Evolutionary conservation across 2,888 invertebrate species (phyloP), one percentile per base, ranked within the genome.

Genomic region (Dinocampus coccinellae): DNA sequence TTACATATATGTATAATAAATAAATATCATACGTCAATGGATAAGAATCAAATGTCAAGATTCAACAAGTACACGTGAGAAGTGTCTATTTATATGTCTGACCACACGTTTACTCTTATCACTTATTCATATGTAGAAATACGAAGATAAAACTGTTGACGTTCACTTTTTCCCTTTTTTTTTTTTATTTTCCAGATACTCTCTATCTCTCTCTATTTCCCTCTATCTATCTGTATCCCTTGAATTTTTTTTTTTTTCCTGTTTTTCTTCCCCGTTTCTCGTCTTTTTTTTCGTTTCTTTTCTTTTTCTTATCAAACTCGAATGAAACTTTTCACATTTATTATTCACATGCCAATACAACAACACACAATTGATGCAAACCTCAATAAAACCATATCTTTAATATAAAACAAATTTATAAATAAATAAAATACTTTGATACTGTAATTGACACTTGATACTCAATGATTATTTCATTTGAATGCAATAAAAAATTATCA

Each of bases 61-160:
- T 78, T 84, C 82, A 84, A 83, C 81, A 82, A 84, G 82, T 83
- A 81, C 76, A 81, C 79, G 80, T 78, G 72, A 34, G 60, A 34
- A 52, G 70, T 36, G 57, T 20, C 53, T 61, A 53, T 55, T 60
- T 61, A 60, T 66, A 57, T 29, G 65, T 70, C 70, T 70, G 70
- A 70, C 57, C 58, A 65, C 57, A 52, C 64, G 52, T 58, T 42
- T 58, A 34, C 63, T 36, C 65, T 65, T 70, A 58, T 65, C 70
- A 70, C 70, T 70, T 70, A 58, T 65, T 60, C 57, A 58, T 47
- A 33, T 34, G 26, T n/a, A 33, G 29, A n/a, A 26, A 13, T 20
- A 53, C 33, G 36, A 39, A 61, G 22, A 22, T 36, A 39, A 36
- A 55, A 26, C 55, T 55, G 26, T 55, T 55, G 61, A 36, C 39